A percentile compares a stretch with the other conserved stretches of the same genome.
phyloP scores from a whole-genome alignment of 2,888 invertebrate species.

The Dryococelus australis region DNA sequence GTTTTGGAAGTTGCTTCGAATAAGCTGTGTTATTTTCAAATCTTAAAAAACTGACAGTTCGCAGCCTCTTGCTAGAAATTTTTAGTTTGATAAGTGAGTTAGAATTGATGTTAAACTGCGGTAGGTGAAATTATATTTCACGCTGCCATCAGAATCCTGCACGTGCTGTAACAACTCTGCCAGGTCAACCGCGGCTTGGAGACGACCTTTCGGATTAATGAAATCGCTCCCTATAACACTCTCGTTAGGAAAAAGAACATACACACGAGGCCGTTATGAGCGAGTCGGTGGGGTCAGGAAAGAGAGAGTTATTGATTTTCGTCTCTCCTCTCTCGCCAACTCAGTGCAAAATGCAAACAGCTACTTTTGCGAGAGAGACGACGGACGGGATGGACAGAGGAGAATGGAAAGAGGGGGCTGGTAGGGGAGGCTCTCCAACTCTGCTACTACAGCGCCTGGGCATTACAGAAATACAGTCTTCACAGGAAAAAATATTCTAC shows the following conservation, averaged over 20 bases:
- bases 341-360: constrained; percentile 34
- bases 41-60: no score
- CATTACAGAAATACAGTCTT: neutral
- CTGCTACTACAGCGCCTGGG: neutral
- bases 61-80: no score
- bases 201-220: neutral
- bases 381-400: neutral
- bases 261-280: neutral
- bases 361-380: neutral
- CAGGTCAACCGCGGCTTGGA: neutral
- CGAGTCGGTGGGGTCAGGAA: constrained; percentile 36
- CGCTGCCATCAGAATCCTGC: neutral
- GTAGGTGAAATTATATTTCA: neutral
- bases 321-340: constrained; percentile 30
- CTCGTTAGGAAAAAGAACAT: constrained; percentile 24
- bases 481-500: neutral
- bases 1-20: no score
- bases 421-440: neutral
- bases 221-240: constrained; percentile 17
- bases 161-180: neutral
- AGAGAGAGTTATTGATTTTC: constrained; percentile 41
- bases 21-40: no score
- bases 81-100: no score
- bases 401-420: neutral
- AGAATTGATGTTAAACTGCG: neutral